A percentile compares a stretch with the other conserved stretches of the same genome.
phyloP scores from a whole-genome alignment of 2,113 vertebrate genomes.

The Colaptes auratus region DNA sequence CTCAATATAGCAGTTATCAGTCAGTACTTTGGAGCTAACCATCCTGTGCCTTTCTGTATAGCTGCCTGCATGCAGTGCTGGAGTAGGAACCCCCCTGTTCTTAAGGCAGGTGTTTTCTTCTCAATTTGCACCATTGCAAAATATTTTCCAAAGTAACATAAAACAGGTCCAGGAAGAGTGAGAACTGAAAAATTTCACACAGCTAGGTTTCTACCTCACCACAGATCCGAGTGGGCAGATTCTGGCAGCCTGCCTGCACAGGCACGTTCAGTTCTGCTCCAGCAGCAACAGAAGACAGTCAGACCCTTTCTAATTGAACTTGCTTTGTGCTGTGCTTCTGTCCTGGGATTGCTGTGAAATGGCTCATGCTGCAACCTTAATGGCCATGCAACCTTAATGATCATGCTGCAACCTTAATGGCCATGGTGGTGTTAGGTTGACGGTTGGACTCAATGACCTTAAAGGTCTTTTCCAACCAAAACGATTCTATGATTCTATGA shows the following conservation, averaged over 20 bases:
- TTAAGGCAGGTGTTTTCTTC: not conserved
- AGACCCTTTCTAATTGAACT: not conserved
- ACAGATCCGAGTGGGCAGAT: not conserved
- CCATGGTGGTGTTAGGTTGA: too few species aligned
- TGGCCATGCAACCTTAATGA: too few species aligned
- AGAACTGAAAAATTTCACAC: not conserved
- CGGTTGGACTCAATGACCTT: too few species aligned
- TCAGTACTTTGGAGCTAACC: not conserved
- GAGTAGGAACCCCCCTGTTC: not conserved
- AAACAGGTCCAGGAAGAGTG: not conserved
- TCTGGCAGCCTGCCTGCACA: not conserved
- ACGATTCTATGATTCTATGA: too few species aligned
- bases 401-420: too few species aligned
- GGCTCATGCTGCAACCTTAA: not conserved
- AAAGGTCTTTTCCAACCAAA: too few species aligned
- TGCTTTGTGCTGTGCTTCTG: not conserved
- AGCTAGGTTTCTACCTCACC: not conserved
- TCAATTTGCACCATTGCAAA: not conserved
- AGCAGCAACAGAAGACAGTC: rapidly evolving
- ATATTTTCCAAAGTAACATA: not conserved
- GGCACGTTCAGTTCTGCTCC: not conserved
- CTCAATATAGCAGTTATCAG: not conserved
- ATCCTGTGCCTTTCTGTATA: not conserved
- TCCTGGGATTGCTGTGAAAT: not conserved
- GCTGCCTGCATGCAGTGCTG: not conserved